These are phyloP conservation scores for Epizoanthus stellaris DNA, from an alignment of 92 coral and sea anemone genomes.

Conservation along the genomic window DNA sequence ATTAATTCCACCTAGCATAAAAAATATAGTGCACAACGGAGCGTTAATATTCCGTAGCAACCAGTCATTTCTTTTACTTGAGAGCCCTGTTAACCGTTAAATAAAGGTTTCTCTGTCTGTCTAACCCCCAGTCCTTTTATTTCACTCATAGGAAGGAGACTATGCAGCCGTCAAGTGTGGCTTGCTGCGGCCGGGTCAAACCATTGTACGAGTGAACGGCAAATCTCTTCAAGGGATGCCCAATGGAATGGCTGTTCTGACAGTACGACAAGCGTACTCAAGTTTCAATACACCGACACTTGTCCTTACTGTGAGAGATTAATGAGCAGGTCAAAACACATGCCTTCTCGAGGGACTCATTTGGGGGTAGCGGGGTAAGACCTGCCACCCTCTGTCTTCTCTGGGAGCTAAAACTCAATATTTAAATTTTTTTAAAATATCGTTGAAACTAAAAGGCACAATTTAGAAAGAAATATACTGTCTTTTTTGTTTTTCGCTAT, in stretches of 20 bases:
- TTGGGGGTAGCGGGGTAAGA: not conserved
- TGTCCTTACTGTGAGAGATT: conserved; percentile 67
- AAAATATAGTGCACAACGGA: too few relatives aligned
- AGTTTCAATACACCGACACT: conserved; percentile 68
- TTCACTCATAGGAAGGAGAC: conserved; percentile 70
- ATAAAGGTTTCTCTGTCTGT: not conserved
- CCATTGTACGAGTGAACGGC: conserved; percentile 78
- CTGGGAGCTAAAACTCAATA: not conserved
- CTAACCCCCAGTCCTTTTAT: not conserved
- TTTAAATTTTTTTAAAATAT: too few relatives aligned
- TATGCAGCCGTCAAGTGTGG: conserved; percentile 87
- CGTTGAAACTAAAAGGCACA: too few relatives aligned
- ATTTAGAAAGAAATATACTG: too few relatives aligned
- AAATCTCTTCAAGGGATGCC: conserved; percentile 81
- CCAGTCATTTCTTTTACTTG: too few relatives aligned
- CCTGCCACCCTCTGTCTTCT: not conserved
- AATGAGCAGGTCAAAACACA: conserved; percentile 5
- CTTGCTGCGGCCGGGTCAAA: conserved; percentile 81
- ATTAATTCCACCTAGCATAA: too few relatives aligned
- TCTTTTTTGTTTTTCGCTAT: too few relatives aligned
- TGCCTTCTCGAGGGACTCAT: not conserved
- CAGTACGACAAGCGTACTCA: conserved; percentile 88
- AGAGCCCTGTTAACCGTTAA: not conserved
- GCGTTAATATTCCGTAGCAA: too few relatives aligned
- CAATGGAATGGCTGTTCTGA: conserved; percentile 83